A percentile compares a stretch with the other conserved stretches of the same genome.
These are phyloP conservation scores for Atta cephalotes DNA, from an alignment of 1,140 invertebrate genomes.

Conservation along the genomic window DNA sequence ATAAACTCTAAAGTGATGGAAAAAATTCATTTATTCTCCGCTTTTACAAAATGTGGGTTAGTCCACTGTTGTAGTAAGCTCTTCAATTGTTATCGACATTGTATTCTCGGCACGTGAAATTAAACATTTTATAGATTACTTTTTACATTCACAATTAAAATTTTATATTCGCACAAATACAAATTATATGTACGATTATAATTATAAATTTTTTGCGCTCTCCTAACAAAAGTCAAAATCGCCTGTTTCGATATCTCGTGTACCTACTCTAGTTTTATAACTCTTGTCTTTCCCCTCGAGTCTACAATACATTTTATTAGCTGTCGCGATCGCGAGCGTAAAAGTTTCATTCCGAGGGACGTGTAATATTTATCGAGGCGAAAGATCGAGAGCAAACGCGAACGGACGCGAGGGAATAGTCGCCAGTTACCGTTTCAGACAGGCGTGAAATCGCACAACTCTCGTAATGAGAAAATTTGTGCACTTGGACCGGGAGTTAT, in stretches of 20 bases:
- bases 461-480: conserved; percentile 60
- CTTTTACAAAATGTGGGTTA: too few relatives aligned
- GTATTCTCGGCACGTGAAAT: background rate
- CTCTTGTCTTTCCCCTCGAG: background rate
- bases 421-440: conserved; percentile 36
- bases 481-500: conserved; percentile 49
- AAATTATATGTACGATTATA: conserved; percentile 3
- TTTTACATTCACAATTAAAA: background rate
- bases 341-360: conserved; percentile 24
- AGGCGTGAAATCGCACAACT: conserved; percentile 37
- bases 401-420: conserved; percentile 37
- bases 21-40: too few relatives aligned
- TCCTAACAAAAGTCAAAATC: background rate
- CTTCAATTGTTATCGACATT: background rate
- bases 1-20: too few relatives aligned
- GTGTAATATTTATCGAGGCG: conserved; percentile 42
- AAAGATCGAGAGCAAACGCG: conserved; percentile 37
- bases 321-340: conserved; percentile 19
- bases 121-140: conserved; percentile 6
- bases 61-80: too few relatives aligned
- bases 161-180: background rate
- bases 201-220: background rate
- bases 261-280: background rate
- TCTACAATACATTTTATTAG: conserved; percentile 25
- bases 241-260: background rate